phyloP scores from a whole-genome alignment of 2,113 vertebrate species.

The Pogona vitticeps region DNA sequence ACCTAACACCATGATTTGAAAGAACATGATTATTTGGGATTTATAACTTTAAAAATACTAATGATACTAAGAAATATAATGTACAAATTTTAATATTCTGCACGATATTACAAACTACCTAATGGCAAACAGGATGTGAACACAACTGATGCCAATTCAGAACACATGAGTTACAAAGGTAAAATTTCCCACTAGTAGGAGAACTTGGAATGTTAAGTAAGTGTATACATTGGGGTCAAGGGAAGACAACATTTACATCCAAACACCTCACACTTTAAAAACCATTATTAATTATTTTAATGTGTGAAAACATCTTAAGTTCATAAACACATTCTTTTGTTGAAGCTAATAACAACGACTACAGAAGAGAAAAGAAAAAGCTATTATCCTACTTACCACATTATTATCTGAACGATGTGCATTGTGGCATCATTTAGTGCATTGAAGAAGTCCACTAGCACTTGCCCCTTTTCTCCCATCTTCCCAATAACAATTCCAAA shows the following conservation, averaged over 20 bases:
- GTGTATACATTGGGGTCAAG: too few species aligned
- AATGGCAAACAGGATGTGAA: too few species aligned
- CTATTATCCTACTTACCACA: conserved; percentile 85
- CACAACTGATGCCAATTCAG: too few species aligned
- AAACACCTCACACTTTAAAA: not conserved
- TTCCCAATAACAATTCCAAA: conserved; percentile 96
- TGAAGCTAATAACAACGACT: conserved; percentile 21
- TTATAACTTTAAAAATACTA: too few species aligned
- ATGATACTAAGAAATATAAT: too few species aligned
- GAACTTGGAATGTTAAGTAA: too few species aligned
- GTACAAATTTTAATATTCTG: too few species aligned
- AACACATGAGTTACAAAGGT: too few species aligned
- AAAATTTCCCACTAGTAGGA: too few species aligned
- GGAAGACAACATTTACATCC: not conserved
- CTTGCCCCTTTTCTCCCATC: conserved; percentile 93
- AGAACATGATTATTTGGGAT: too few species aligned
- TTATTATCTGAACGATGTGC: conserved; percentile 95
- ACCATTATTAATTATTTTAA: not conserved
- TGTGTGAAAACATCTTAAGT: too few species aligned
- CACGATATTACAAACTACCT: too few species aligned
- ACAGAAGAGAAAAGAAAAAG: conserved; percentile 30
- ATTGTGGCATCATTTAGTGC: conserved; percentile 96
- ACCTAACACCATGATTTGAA: not conserved
- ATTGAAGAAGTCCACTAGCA: conserved; percentile 96
- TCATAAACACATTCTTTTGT: not conserved